These are phyloP conservation scores for Euura lappo DNA, from an alignment of 1,140 invertebrate genomes.

Conservation along the genomic window DNA sequence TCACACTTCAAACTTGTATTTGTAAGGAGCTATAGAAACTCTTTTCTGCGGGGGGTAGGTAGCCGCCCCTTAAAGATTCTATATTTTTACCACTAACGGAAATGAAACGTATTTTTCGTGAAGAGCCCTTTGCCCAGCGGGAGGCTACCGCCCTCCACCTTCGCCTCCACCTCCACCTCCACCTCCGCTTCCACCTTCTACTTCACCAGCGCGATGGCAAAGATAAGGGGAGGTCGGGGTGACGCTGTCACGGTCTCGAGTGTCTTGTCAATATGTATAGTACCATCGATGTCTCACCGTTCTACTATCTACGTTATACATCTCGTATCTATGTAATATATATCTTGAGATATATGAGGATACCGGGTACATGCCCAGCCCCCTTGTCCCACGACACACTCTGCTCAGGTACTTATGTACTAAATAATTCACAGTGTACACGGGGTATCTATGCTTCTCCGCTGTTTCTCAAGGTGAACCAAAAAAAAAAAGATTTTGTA, in stretches of 20 bases:
- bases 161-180: not conserved
- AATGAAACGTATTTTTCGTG: not conserved
- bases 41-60: not conserved
- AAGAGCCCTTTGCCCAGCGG: not conserved
- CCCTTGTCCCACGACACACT: not conserved
- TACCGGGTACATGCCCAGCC: not conserved
- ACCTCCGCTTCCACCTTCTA: constrained; percentile 7
- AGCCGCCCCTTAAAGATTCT: not conserved
- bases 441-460: too few relatives aligned
- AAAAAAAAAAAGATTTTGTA: too few relatives aligned
- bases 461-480: too few relatives aligned
- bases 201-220: not conserved
- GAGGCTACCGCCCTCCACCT: not conserved
- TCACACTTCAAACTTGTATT: too few relatives aligned
- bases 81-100: not conserved
- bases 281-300: constrained; percentile 57
- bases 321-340: constrained; percentile 1
- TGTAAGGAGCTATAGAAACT: too few relatives aligned
- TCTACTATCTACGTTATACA: not conserved
- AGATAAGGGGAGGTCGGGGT: constrained; percentile 13
- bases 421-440: too few relatives aligned
- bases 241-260: constrained; percentile 51
- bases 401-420: too few relatives aligned
- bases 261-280: constrained; percentile 60
- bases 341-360: not conserved